Base-by-base conservation (phyloP, 2,113 vertebrate species). In the Toxotes chatareus region DNA sequence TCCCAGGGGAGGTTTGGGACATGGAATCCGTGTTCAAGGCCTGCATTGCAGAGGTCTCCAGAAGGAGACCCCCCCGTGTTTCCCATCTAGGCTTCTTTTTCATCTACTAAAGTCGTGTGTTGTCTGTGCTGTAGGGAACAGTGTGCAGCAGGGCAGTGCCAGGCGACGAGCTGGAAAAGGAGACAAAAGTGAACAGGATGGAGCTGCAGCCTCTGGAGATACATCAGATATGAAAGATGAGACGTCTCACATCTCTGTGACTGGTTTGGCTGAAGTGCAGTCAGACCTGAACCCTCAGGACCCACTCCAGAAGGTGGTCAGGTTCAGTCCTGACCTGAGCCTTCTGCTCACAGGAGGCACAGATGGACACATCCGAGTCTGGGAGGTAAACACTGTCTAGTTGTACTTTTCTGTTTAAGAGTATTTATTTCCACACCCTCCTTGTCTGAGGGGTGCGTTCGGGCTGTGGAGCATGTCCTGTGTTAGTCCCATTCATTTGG, bases 291-390 rank as follows among this genome's bases (percentile, higher is more conserved):
- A 97, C 90, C 87, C 94, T 0, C 61, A 87, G 73, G 98, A 99
- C 1, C 96, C 95, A 0, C 93, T 98, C 57, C 97, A 99, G 94
- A 99, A 98, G 82, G 96, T 95, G 3, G 96, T 99, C 0, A 73
- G 96, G 67, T 98, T 98, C 93, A 99, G 94, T 56, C 74, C 90
- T 0, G 96, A 98, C 47, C 86, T 91, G 10, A 96, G 94, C 10
- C 93, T 97, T 36, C 95, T 99, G 19, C 94, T 97, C 73, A 98
- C 97, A 0, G 98, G 97, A 3, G 98, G 97, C 0, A 95, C 96
- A 0, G 98, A 99, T 0, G 98, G 98, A 80, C 94, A 93, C 80
- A 34, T 99, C 32, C 94, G 97, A 36, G 91, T 97, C 71, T 99
- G 98, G 98, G 97, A 99, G 97, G 96, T 97, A 87, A 76, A 92